A percentile compares a stretch with the other conserved stretches of the same genome.
Conservation (phyloP, 2,888 invertebrate species). For the Yponomeuta evonymella region DNA sequence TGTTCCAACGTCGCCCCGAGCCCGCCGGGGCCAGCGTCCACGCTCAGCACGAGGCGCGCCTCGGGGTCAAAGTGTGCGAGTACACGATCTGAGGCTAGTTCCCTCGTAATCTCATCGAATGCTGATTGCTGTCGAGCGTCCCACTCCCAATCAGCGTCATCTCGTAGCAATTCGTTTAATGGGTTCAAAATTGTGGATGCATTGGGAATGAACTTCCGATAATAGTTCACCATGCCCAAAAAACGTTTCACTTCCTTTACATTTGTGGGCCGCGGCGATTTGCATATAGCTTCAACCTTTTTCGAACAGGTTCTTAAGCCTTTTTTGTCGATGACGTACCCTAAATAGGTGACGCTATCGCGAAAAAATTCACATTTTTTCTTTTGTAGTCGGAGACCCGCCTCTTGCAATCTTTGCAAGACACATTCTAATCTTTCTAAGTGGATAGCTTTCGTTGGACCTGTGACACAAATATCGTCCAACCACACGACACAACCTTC, state of each 20-base stretch:
- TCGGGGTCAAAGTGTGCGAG: too few species aligned
- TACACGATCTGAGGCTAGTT: too few species aligned
- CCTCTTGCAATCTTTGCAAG: conserved; percentile 13
- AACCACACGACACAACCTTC: conserved; percentile 1
- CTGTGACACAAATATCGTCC: conserved; percentile 15
- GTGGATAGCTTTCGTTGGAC: conserved; percentile 5
- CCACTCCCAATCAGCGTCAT: too few species aligned
- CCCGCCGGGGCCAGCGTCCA: too few species aligned
- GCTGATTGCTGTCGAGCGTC: too few species aligned
- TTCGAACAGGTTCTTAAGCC: conserved; percentile 14
- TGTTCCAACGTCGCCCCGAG: too few species aligned
- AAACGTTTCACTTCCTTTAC: conserved; percentile 16
- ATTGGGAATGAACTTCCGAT: conserved; percentile 20
- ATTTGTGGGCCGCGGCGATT: conserved; percentile 14
- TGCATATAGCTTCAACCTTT: conserved; percentile 18
- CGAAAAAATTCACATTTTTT: conserved; percentile 18
- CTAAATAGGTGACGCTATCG: conserved; percentile 18
- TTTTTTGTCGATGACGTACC: conserved; percentile 16
- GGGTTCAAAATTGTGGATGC: too few species aligned
- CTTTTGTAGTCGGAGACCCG: conserved; percentile 17
- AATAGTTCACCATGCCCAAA: conserved; percentile 20
- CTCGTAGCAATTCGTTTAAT: too few species aligned
- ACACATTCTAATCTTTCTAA: conserved; percentile 14
- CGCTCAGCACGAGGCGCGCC: too few species aligned
- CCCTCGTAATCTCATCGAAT: too few species aligned